Percentiles rank a stretch among this genome's conserved stretches.
Evolutionary conservation across 2,113 vertebrate genomes (phyloP).

Genomic region (Rhabdornis inornatus): DNA sequence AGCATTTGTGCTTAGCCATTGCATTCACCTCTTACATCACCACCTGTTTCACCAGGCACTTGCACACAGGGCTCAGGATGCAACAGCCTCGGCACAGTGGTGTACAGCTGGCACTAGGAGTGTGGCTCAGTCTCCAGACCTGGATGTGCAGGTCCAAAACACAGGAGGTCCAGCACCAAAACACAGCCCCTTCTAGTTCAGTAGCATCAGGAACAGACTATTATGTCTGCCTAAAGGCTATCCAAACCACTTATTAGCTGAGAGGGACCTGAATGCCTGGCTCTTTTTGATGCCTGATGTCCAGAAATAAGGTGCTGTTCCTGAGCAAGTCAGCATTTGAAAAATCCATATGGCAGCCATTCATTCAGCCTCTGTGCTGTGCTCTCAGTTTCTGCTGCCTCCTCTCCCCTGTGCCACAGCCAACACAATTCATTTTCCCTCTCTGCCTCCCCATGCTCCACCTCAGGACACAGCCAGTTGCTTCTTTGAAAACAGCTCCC

Average conservation of each 20-base stretch:
- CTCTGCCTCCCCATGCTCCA: background rate
- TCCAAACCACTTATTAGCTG: background rate
- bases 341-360: background rate
- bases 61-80: rapidly evolving
- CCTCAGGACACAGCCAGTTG: background rate
- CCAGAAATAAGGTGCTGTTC: background rate
- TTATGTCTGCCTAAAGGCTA: background rate
- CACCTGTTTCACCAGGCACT: background rate
- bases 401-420: background rate
- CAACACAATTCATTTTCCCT: background rate
- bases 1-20: background rate
- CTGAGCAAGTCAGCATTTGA: background rate
- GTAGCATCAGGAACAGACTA: background rate
- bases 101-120: background rate
- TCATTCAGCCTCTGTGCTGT: background rate
- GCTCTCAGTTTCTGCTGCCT: background rate
- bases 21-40: background rate
- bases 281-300: background rate
- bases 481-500: background rate
- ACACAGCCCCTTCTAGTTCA: background rate
- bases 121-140: background rate
- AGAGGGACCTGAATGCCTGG: background rate
- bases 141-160: background rate
- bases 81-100: background rate
- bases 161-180: background rate